phyloP scores from a whole-genome alignment of 2,113 vertebrate genomes.

The Proteles cristata region DNA sequence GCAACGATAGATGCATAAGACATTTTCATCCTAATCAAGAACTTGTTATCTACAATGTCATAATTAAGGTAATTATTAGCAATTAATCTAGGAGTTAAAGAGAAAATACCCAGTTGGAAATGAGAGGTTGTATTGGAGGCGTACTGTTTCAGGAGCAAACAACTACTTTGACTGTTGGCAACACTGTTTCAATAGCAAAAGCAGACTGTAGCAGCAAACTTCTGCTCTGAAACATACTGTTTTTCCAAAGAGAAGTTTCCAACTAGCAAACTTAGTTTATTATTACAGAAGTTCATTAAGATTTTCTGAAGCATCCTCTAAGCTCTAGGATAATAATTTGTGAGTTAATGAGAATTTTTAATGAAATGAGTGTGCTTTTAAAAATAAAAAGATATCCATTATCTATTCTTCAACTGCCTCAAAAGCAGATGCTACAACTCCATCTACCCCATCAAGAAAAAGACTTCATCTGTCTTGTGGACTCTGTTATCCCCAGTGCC shows the following conservation, averaged over 20 bases:
- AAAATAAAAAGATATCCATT: neutral
- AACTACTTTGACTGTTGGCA: neutral
- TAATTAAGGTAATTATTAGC: neutral
- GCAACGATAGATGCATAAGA: neutral
- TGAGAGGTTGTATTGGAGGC: neutral
- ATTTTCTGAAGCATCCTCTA: slow-evolving; percentile 28
- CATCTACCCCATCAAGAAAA: neutral
- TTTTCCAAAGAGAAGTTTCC: slow-evolving; percentile 60
- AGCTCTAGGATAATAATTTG: neutral
- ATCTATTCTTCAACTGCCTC: neutral
- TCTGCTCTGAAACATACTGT: neutral
- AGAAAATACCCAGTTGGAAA: neutral
- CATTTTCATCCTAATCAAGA: slow-evolving; percentile 25
- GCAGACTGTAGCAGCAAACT: neutral
- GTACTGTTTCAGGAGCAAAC: neutral
- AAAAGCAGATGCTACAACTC: neutral
- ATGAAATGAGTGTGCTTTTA: slow-evolving; percentile 4
- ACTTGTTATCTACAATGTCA: neutral
- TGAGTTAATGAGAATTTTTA: neutral
- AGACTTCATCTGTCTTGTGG: neutral
- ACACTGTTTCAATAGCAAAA: slow-evolving; percentile 37
- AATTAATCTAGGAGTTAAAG: neutral
- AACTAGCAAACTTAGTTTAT: slow-evolving; percentile 16
- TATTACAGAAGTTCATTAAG: neutral
- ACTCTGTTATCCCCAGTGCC: neutral